Base-by-base conservation (phyloP, 2,888 invertebrate genomes). In the Nomada flava region DNA sequence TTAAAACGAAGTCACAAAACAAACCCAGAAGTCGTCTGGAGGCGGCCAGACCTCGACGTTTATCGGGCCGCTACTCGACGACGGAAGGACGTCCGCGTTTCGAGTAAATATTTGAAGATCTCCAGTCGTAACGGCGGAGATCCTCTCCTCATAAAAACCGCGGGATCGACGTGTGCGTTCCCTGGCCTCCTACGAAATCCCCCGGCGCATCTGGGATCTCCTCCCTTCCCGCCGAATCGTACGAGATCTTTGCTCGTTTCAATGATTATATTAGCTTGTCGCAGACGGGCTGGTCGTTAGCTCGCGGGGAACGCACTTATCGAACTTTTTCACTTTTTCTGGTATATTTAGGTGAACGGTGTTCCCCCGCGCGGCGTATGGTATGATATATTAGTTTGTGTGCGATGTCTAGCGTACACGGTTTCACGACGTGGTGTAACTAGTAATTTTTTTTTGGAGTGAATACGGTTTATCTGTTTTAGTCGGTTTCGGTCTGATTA, bases 81-180 rank as follows among this genome's bases (percentile, higher is more conserved):
- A 91, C 91, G 90, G 91, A 92, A 91, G 91, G 90, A 91, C 90
- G 90, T 91, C 89, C 90, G 90, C 89, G 87, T 91, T 90, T 88
- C 90, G 88, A 86, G 90, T 91, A 92, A 92, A 92, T 92, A 92
- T 93, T 90, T 91, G 90, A 90, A 92, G 88, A 91, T 91, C 88
- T 89, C 81, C 76, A 86, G 88, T 89, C 86, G 89, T 89, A 88
- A 89, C 87, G 88, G 81, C 86, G 88, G 86, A 90, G 90, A 90
- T 89, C 88, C 86, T 90, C 89, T 90, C 86, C 80, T 88, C 90
- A 88, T 90, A 92, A 92, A 92, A 91, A 91, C 88, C 85, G 86
- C 89, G 90, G 87, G 89, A 87, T 90, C 91, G 87, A 90, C 90
- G 90, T 91, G 90, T 91, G 91, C 88, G 90, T 89, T 87, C 90